phyloP scores from a whole-genome alignment of 1,140 invertebrate genomes.

The Solenopsis invicta region DNA sequence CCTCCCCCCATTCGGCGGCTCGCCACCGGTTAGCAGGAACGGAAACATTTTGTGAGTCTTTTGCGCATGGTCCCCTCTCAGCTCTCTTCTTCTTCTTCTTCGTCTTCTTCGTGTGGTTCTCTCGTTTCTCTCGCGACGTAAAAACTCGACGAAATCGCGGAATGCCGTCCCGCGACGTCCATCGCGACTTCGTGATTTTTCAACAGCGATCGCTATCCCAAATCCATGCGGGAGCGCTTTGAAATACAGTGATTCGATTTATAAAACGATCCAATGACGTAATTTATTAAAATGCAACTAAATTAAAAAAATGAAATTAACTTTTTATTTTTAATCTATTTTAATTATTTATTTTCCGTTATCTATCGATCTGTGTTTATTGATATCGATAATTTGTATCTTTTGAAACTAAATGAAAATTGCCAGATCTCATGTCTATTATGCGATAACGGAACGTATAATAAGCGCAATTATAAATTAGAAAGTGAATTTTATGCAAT shows the following conservation, averaged over 20 bases:
- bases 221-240: not conserved
- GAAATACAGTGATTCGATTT: not conserved
- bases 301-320: not conserved
- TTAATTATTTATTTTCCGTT: not conserved
- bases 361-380: not conserved
- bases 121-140: slow-evolving; percentile 61
- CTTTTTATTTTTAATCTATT: not conserved
- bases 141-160: slow-evolving; percentile 75
- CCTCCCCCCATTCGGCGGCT: slow-evolving; percentile 40
- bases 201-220: slow-evolving; percentile 3
- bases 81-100: slow-evolving; percentile 19
- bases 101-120: slow-evolving; percentile 50
- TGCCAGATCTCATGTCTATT: not conserved
- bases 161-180: slow-evolving; percentile 67
- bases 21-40: slow-evolving; percentile 62
- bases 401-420: not conserved
- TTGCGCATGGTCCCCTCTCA: not conserved
- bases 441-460: no score
- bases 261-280: not conserved
- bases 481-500: not conserved
- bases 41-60: slow-evolving; percentile 68
- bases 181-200: slow-evolving; percentile 56
- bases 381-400: no score
- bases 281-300: not conserved
- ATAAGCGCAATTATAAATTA: not conserved